These are phyloP conservation scores for Thamnaconus septentrionalis DNA, from an alignment of 2,113 vertebrate species.

Conservation along the genomic window DNA sequence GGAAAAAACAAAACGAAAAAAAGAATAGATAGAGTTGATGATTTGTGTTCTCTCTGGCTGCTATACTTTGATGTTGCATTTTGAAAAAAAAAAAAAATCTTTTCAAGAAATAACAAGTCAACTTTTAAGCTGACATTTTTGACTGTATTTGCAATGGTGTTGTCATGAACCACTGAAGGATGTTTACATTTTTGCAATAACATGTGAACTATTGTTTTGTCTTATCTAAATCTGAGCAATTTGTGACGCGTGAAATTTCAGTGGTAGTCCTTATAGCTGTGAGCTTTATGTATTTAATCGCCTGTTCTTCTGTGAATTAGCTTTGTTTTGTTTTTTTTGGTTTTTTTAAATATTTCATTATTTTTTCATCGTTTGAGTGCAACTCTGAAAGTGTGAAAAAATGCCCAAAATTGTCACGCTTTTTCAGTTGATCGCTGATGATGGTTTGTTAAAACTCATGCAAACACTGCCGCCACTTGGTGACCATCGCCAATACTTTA, in stretches of 20 bases:
- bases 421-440: conserved; percentile 42
- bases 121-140: conserved; percentile 35
- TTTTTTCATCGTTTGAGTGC: conserved; percentile 33
- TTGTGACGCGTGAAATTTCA: conserved; percentile 51
- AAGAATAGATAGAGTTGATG: conserved; percentile 2
- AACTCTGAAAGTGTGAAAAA: conserved; percentile 43
- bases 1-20: too few species aligned
- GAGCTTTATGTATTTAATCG: conserved; percentile 48
- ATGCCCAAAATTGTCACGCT: conserved; percentile 29
- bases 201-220: conserved; percentile 61
- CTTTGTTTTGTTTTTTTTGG: conserved; percentile 45
- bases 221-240: conserved; percentile 46
- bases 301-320: conserved; percentile 56
- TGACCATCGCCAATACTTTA: conserved; percentile 34
- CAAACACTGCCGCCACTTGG: conserved; percentile 50
- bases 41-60: conserved; percentile 9
- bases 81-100: neutral
- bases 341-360: conserved; percentile 61
- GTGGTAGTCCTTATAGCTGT: conserved; percentile 39
- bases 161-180: conserved; percentile 57
- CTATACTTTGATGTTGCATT: conserved; percentile 6
- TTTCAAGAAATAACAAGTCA: conserved; percentile 4
- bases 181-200: conserved; percentile 81
- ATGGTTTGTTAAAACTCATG: conserved; percentile 38
- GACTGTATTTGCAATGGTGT: conserved; percentile 55